Percentiles rank a stretch among this genome's conserved stretches.
Conservation (phyloP, 1,140 invertebrate genomes). For the Rhopalosiphum padi region DNA sequence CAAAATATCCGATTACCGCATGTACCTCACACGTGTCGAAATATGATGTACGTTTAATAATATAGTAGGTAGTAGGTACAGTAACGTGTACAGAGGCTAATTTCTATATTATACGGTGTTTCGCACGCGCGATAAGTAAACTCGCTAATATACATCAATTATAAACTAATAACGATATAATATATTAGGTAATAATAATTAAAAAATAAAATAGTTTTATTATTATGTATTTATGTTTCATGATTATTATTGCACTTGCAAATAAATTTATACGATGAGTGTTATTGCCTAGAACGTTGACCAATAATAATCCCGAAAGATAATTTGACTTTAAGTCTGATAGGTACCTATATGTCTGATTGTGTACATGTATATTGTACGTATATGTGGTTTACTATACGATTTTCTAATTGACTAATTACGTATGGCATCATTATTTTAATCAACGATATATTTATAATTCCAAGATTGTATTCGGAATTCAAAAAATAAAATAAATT, state of each 20-base stretch:
- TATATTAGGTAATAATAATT: conserved; percentile 27
- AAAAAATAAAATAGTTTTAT: background rate
- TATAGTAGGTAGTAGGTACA: background rate
- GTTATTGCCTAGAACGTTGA: background rate
- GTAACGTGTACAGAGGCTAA: background rate
- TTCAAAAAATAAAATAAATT: background rate
- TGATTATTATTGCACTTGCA: background rate
- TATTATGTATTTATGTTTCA: background rate
- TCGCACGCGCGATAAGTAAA: conserved; percentile 42
- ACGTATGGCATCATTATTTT: background rate
- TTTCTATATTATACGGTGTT: conserved; percentile 25
- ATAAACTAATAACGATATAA: conserved; percentile 34
- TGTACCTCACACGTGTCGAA: conserved; percentile 3
- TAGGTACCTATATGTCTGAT: background rate
- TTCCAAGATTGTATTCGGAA: background rate
- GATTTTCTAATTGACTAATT: conserved; percentile 15
- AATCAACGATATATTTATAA: background rate
- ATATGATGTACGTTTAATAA: background rate
- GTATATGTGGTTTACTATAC: background rate
- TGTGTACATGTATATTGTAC: background rate
- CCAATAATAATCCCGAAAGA: background rate
- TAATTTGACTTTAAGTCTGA: background rate
- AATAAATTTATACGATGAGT: background rate
- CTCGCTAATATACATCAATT: background rate
- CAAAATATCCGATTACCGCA: background rate